These are phyloP conservation scores for Iguana delicatissima DNA, from an alignment of 2,797 vertebrate genomes.

Conservation along the genomic window DNA sequence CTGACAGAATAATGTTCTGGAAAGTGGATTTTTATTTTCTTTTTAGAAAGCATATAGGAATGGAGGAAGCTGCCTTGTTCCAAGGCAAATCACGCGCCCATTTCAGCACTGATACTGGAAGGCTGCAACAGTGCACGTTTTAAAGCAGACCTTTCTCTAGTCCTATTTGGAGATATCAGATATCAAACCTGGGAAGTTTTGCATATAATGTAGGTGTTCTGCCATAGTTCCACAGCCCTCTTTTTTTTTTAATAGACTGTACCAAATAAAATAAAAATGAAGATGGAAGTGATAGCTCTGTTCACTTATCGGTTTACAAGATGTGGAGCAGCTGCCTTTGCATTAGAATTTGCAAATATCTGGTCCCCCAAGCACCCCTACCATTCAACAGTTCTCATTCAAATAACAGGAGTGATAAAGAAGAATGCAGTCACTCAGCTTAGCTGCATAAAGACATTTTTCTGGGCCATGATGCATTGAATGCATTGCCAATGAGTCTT, in stretches of 20 bases:
- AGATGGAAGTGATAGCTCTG: background rate
- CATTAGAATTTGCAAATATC: background rate
- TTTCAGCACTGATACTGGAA: too few relatives aligned
- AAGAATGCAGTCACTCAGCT: background rate
- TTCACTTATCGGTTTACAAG: background rate
- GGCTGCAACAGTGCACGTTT: background rate
- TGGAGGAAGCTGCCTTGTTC: background rate
- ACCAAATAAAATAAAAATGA: background rate
- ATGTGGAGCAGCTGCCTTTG: background rate
- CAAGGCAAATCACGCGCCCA: background rate
- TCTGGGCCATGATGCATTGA: background rate
- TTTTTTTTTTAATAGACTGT: too few relatives aligned
- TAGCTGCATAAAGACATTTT: background rate
- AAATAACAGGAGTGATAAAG: background rate
- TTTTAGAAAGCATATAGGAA: background rate
- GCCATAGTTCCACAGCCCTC: too few relatives aligned
- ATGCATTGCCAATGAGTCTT: background rate
- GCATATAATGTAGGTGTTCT: too few relatives aligned
- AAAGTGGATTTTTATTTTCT: background rate
- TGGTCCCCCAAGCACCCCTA: background rate
- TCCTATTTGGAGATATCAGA: background rate
- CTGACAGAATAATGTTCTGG: background rate
- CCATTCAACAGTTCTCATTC: background rate
- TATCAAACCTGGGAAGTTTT: too few relatives aligned
- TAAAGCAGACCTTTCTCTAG: background rate